Conservation (phyloP, 2,113 vertebrate genomes). For the Puntigrus tetrazona region DNA sequence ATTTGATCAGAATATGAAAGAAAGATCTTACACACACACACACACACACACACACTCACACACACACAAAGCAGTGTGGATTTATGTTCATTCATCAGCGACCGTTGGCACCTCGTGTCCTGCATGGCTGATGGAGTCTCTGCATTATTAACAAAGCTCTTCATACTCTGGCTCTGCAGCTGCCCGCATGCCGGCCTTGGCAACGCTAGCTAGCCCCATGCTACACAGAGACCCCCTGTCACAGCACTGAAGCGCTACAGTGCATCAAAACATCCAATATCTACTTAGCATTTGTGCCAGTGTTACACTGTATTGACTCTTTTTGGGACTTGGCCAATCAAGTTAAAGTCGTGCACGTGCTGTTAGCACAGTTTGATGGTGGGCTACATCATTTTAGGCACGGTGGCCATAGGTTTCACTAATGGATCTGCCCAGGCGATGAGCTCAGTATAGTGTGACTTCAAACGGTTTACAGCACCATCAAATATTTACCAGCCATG, state of each 20-base stretch:
- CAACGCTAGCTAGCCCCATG: neutral
- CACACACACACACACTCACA: neutral
- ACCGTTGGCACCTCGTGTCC: conserved; percentile 34
- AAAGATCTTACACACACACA: neutral
- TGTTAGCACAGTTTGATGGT: conserved; percentile 21
- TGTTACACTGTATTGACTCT: conserved; percentile 15
- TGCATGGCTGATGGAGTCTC: conserved; percentile 37
- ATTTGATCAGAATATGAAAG: conserved; percentile 29
- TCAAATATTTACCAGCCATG: conserved; percentile 49
- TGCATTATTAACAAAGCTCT: conserved; percentile 51
- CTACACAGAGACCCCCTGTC: conserved; percentile 48
- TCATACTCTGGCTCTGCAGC: conserved; percentile 33
- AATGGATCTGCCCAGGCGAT: conserved; percentile 24
- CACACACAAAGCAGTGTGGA: conserved; percentile 32
- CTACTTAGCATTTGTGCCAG: neutral
- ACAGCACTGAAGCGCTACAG: conserved; percentile 40
- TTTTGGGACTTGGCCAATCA: neutral
- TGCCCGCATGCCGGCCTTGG: conserved; percentile 23
- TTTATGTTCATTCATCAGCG: conserved; percentile 46
- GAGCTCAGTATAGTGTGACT: conserved; percentile 26
- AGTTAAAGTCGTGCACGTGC: neutral
- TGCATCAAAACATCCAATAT: conserved; percentile 40
- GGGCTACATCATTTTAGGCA: neutral
- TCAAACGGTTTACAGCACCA: neutral
- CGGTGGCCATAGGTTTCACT: neutral